Conservation (phyloP, 2,888 invertebrate species). For the Caradrina clavipalpis region DNA sequence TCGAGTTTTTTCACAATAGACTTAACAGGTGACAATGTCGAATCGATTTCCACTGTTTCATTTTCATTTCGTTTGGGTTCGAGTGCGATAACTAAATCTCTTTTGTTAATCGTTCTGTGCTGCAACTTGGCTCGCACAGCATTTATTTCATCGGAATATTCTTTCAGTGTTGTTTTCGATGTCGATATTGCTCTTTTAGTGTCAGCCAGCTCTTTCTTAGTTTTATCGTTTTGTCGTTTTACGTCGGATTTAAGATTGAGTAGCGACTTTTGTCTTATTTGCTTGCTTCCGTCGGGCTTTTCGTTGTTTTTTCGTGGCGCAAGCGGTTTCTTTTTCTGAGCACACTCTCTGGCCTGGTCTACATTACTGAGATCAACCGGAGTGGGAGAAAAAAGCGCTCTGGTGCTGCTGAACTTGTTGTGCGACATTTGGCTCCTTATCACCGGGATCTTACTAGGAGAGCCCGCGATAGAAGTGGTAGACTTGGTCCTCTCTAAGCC, state of each 20-base stretch:
- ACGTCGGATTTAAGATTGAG: constrained; percentile 83
- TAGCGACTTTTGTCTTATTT: constrained; percentile 87
- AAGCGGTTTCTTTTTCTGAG: constrained; percentile 86
- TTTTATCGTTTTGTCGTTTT: constrained; percentile 83
- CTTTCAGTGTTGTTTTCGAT: constrained; percentile 82
- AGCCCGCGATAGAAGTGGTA: constrained; percentile 90
- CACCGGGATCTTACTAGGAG: constrained; percentile 92
- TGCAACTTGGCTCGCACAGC: constrained; percentile 88
- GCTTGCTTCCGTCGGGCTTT: constrained; percentile 82
- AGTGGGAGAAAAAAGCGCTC: constrained; percentile 91
- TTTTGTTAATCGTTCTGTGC: constrained; percentile 86
- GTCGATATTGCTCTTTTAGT: constrained; percentile 80
- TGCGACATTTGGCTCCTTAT: constrained; percentile 89
- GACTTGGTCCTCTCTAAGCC: constrained; percentile 88
- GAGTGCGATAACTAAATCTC: constrained; percentile 77
- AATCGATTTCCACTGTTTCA: constrained; percentile 79
- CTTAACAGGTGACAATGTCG: constrained; percentile 87
- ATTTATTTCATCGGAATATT: constrained; percentile 88
- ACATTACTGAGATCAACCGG: constrained; percentile 90
- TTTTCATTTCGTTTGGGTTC: constrained; percentile 82
- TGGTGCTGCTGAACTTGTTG: constrained; percentile 87
- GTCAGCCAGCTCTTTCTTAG: constrained; percentile 82
- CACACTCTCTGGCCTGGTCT: constrained; percentile 91
- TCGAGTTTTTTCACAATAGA: constrained; percentile 88
- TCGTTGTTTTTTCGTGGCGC: constrained; percentile 80